phyloP scores from a whole-genome alignment of 53 echinoderm and acorn worm genomes.

The Zoroaster sp. region DNA sequence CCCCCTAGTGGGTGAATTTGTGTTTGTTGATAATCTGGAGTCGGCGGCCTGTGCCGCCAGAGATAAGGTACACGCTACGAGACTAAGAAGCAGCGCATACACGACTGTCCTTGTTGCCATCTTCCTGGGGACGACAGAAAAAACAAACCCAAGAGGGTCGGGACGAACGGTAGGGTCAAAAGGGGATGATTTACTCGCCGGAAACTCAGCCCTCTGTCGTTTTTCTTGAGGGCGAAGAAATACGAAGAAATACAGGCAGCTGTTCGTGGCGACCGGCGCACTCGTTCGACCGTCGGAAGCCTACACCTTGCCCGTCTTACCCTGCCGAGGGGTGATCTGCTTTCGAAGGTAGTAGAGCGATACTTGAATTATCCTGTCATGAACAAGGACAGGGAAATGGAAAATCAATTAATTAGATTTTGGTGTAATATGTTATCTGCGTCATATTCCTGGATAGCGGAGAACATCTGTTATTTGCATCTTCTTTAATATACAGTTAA shows the following conservation, averaged over 20 bases:
- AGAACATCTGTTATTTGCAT: constrained; percentile 5
- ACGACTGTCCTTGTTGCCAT: constrained; percentile 32
- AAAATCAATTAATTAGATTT: constrained; percentile 7
- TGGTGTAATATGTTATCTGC: neutral
- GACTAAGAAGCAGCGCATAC: neutral
- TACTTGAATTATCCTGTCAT: neutral
- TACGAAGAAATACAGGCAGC: neutral
- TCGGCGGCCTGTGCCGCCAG: constrained; percentile 35
- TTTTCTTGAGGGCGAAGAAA: neutral
- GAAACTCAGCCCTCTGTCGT: neutral
- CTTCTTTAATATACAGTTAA: neutral
- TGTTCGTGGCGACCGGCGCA: neutral
- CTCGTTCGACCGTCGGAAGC: neutral
- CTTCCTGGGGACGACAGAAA: neutral
- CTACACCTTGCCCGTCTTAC: neutral
- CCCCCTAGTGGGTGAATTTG: neutral
- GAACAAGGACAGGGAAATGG: neutral
- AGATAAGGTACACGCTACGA: constrained; percentile 8
- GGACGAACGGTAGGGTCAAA: neutral
- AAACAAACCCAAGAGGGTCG: neutral
- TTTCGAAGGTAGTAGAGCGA: neutral
- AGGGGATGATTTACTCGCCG: neutral
- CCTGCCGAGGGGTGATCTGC: neutral
- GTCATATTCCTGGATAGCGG: neutral
- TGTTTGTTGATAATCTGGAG: neutral